Percentiles rank a stretch among this genome's conserved stretches.
Evolutionary conservation across 2,797 vertebrate genomes (phyloP).

Genomic region (Pseudochromis fuscus): DNA sequence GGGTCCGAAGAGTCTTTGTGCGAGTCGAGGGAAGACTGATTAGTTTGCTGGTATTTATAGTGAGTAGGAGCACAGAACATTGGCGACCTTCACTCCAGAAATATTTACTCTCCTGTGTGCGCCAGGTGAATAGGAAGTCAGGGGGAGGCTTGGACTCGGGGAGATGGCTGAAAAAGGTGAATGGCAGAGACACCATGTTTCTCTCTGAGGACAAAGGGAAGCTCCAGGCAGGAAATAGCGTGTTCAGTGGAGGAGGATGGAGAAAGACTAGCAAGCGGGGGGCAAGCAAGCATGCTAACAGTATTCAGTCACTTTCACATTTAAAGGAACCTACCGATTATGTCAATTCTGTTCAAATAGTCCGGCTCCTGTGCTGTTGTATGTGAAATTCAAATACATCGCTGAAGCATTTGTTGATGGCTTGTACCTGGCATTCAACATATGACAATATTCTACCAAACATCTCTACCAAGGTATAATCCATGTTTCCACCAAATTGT

Average conservation of each 20-base stretch:
- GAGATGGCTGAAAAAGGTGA: constrained; percentile 28
- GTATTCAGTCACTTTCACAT: constrained; percentile 14
- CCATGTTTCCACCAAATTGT: too few relatives aligned
- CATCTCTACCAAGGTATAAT: too few relatives aligned
- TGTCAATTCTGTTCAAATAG: not conserved
- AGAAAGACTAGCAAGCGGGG: constrained; percentile 7
- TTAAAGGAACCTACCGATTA: constrained; percentile 27
- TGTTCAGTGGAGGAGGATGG: constrained; percentile 22
- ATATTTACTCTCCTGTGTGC: constrained; percentile 17
- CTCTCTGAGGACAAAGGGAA: constrained; percentile 43
- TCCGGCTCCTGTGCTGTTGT: too few relatives aligned
- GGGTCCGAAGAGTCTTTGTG: not conserved
- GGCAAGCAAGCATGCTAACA: not conserved
- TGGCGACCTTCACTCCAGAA: constrained; percentile 20
- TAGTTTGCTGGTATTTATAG: constrained; percentile 14
- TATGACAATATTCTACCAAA: too few relatives aligned
- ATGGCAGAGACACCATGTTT: constrained; percentile 42
- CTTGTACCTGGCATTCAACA: too few relatives aligned
- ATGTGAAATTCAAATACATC: too few relatives aligned
- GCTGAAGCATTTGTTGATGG: too few relatives aligned
- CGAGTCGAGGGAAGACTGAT: not conserved
- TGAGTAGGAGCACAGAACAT: constrained; percentile 4
- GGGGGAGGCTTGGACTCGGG: constrained; percentile 3
- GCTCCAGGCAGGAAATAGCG: constrained; percentile 18
- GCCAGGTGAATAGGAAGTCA: constrained; percentile 31